Evolutionary conservation across 1,140 invertebrate genomes (phyloP), one percentile per base, ranked within the genome.

Genomic region (Olivierus martensii): DNA sequence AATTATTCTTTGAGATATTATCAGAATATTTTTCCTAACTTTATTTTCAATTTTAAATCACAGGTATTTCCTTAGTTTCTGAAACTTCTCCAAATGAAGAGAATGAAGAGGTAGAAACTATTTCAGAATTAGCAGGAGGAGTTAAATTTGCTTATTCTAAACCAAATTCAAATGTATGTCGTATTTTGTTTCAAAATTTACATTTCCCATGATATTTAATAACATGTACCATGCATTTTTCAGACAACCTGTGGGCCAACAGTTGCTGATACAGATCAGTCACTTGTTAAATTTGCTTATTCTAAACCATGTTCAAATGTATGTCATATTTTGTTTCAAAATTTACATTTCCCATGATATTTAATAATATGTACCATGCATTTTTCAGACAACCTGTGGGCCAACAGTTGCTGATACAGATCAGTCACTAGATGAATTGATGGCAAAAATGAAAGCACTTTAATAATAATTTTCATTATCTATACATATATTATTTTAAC

Each of bases 391-490:
- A 28, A 28, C 28, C 4, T 0, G 4, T 35, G 71, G 60, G 18
- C 56, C 69, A 36, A 44, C 46, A 22, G 61, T 65, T 9, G 56
- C 57, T 44, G 61, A 59, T 9, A 65, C 63, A 59, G 78, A 78
- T 38, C 60, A 73, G 41, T 82, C 75, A 61, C 71, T 93, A 52
- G 87, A 92, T 53, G 87, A 93, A 49, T 73, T 94, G 49, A 91
- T 91, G 84, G 79, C 79, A 38, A 78, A 88, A 71, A 85, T 93
- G 84, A 89, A 91, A 74, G 75, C 77, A 15, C 79, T 90, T 45
- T 75, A 63, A 73, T 54, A 53, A 49, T 35, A 43, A 18, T 55
- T 46, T 9, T 41, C 5, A 7, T 41, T 41, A 28, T 1, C 9
- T 9, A 28, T 28, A 6, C 2, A 28, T 28, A 28, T 9, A 28